phyloP scores from a whole-genome alignment of 2,113 vertebrate genomes.

The Zosterops borbonicus region DNA sequence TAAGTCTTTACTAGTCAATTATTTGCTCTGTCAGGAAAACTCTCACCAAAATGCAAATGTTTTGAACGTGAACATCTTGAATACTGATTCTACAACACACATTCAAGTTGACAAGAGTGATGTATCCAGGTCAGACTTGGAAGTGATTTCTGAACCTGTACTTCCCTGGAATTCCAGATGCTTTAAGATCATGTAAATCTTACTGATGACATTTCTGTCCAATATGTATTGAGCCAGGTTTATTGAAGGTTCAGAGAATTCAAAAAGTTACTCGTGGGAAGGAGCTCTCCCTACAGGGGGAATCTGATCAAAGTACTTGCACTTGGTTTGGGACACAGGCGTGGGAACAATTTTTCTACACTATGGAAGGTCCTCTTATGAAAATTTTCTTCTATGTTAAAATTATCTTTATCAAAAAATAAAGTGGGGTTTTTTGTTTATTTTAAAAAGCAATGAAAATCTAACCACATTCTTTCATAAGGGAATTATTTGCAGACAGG shows the following conservation, averaged over 20 bases:
- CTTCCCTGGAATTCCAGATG: neutral
- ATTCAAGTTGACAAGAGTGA: neutral
- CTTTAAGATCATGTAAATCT: neutral
- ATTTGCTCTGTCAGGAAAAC: conserved; percentile 26
- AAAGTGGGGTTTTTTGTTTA: neutral
- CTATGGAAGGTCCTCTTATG: neutral
- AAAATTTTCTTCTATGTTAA: neutral
- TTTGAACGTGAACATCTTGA: neutral
- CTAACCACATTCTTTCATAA: neutral
- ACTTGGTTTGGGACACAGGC: neutral
- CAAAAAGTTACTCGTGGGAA: neutral
- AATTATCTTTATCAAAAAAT: neutral
- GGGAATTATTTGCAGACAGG: neutral
- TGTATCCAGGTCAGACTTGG: neutral
- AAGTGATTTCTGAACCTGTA: neutral
- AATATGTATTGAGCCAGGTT: neutral
- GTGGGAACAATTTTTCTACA: neutral
- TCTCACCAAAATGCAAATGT: neutral
- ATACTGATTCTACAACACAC: neutral
- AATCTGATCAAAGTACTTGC: neutral
- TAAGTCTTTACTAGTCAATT: neutral
- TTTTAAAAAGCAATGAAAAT: neutral
- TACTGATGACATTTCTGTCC: neutral
- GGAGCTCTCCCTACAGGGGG: neutral
- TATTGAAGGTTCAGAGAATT: neutral